Conservation (phyloP, 2,113 vertebrate genomes). For the Cyrtonyx montezumae region DNA sequence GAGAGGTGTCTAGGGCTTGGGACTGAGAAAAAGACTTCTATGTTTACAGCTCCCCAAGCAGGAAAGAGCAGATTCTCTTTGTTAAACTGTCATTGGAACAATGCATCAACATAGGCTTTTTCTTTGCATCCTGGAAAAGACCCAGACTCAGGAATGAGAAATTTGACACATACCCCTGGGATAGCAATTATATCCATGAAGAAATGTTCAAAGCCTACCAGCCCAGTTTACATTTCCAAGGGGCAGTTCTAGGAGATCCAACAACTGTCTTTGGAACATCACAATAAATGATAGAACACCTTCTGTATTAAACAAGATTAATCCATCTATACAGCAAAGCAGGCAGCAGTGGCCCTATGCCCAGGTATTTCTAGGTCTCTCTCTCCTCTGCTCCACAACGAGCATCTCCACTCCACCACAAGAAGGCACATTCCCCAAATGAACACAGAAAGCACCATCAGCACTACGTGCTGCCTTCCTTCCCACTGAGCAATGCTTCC, state of each 20-base stretch:
- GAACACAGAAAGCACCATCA: neutral
- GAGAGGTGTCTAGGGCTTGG: neutral
- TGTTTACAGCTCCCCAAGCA: neutral
- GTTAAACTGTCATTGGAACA: neutral
- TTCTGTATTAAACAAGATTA: neutral
- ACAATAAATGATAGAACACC: neutral
- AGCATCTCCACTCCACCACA: neutral
- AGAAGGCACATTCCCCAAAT: neutral
- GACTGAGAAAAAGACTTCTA: neutral
- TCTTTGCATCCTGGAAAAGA: neutral
- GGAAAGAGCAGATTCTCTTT: neutral
- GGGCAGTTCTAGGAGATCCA: constrained; percentile 1
- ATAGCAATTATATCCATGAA: neutral
- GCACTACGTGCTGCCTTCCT: neutral
- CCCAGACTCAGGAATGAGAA: neutral
- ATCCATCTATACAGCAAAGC: neutral
- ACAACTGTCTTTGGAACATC: neutral
- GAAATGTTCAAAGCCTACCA: neutral
- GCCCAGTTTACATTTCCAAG: neutral
- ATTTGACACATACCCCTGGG: neutral
- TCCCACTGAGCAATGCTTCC: neutral
- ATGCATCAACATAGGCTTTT: neutral
- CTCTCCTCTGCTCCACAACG: neutral
- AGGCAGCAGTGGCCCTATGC: neutral
- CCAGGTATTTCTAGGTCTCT: neutral